Conservation (phyloP, 2,113 vertebrate genomes). For the Oryzias javanicus region DNA sequence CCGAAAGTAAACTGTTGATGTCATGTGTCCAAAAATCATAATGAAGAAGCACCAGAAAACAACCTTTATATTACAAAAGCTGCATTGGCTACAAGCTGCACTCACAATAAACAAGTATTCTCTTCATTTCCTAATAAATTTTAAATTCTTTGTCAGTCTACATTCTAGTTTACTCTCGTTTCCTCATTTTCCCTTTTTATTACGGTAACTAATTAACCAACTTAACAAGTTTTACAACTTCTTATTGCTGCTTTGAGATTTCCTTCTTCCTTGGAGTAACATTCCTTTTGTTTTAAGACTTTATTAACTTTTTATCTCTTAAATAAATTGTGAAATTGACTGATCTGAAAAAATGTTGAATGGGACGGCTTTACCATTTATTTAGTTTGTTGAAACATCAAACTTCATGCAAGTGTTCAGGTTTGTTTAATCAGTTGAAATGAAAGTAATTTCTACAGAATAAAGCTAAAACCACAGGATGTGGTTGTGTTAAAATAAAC, state of each 20-base stretch:
- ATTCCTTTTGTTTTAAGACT: background rate
- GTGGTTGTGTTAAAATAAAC: background rate
- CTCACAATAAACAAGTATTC: background rate
- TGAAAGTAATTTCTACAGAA: background rate
- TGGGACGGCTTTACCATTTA: no score
- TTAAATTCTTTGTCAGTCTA: background rate
- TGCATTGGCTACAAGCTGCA: no score
- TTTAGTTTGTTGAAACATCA: no score
- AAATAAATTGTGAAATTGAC: background rate
- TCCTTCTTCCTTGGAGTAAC: conserved; percentile 8
- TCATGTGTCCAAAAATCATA: no score
- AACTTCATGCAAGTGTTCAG: no score
- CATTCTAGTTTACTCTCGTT: background rate
- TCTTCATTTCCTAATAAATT: background rate
- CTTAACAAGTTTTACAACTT: conserved; percentile 14
- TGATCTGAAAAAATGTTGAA: no score
- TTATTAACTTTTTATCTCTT: no score
- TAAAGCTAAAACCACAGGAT: conserved; percentile 2
- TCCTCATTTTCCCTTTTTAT: conserved; percentile 25
- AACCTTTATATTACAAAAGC: no score
- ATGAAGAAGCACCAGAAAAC: no score
- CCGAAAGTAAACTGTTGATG: no score
- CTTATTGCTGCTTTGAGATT: background rate
- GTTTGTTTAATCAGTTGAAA: background rate
- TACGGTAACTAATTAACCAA: background rate